phyloP scores from a whole-genome alignment of 2,797 vertebrate genomes.

The Trichosurus vulpecula region DNA sequence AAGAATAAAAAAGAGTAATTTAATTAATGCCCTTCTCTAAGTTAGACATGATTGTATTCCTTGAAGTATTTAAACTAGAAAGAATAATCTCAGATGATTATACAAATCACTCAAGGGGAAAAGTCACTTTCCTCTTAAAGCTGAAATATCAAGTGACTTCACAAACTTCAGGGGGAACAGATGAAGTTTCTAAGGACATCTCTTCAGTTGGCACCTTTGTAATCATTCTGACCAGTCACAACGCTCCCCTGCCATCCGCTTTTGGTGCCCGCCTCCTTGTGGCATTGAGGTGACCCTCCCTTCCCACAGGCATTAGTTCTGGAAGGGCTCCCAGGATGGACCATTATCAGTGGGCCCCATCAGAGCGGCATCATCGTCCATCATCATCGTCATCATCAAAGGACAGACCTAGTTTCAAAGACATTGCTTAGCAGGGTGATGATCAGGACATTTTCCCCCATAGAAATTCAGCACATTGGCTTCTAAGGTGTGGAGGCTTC shows the following conservation, averaged over 20 bases:
- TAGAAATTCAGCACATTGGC: not conserved
- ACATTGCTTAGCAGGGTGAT: not conserved
- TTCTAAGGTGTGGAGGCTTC: not conserved
- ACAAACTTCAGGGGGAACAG: constrained; percentile 19
- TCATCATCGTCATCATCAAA: not conserved
- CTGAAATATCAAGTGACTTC: constrained; percentile 22
- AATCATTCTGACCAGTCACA: not conserved
- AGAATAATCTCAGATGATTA: not conserved
- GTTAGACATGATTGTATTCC: not conserved
- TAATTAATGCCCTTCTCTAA: constrained; percentile 20
- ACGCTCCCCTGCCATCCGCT: not conserved
- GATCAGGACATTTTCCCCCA: not conserved
- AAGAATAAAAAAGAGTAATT: not conserved
- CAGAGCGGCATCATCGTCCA: not conserved
- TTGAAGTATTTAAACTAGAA: not conserved
- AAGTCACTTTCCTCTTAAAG: constrained; percentile 26
- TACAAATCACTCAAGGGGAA: not conserved
- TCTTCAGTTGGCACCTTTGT: not conserved
- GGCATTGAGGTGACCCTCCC: not conserved
- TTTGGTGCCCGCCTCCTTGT: not conserved
- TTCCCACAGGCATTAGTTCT: not conserved
- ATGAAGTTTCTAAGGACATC: constrained; percentile 44
- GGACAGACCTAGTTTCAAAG: not conserved
- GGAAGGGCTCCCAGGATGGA: not conserved
- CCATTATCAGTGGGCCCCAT: not conserved